A percentile compares a stretch with the other conserved stretches of the same genome.
Conservation (phyloP, 2,888 invertebrate genomes). For the Dicranocentrus wangi region DNA sequence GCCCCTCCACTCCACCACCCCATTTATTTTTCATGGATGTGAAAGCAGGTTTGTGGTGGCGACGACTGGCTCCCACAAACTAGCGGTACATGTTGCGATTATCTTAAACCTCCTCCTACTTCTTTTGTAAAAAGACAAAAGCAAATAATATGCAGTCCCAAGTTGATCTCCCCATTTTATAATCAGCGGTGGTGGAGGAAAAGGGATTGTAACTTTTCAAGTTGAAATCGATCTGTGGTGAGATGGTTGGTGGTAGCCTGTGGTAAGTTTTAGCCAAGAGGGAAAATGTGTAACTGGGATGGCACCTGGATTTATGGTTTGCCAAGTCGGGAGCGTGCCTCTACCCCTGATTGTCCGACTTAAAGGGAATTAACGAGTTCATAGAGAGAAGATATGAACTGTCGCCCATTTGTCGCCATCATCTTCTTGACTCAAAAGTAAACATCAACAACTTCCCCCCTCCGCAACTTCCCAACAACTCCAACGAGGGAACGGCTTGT, state of each 20-base stretch:
- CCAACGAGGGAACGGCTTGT: too few species aligned
- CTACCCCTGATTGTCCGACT: slow-evolving; percentile 63
- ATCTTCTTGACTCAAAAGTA: neutral
- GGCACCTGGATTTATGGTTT: slow-evolving; percentile 70
- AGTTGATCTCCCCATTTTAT: too few species aligned
- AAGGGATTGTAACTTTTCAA: neutral
- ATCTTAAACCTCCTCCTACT: neutral
- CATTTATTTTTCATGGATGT: too few species aligned
- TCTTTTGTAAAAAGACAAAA: neutral
- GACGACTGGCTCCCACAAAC: neutral
- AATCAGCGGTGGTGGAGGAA: neutral
- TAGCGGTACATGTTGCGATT: neutral
- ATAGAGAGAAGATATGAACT: slow-evolving; percentile 64
- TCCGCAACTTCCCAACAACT: neutral
- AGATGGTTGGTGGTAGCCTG: too few species aligned
- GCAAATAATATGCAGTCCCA: neutral
- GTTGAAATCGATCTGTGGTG: neutral
- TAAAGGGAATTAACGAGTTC: slow-evolving; percentile 62
- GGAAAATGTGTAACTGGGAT: too few species aligned
- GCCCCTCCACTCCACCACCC: too few species aligned
- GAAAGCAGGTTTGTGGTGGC: too few species aligned
- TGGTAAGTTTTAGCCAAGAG: too few species aligned
- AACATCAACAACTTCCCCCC: neutral
- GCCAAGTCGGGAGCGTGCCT: slow-evolving; percentile 69
- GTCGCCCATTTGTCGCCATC: slow-evolving; percentile 70